phyloP scores from a whole-genome alignment of 1,140 invertebrate species.

The Gryllus bimaculatus region DNA sequence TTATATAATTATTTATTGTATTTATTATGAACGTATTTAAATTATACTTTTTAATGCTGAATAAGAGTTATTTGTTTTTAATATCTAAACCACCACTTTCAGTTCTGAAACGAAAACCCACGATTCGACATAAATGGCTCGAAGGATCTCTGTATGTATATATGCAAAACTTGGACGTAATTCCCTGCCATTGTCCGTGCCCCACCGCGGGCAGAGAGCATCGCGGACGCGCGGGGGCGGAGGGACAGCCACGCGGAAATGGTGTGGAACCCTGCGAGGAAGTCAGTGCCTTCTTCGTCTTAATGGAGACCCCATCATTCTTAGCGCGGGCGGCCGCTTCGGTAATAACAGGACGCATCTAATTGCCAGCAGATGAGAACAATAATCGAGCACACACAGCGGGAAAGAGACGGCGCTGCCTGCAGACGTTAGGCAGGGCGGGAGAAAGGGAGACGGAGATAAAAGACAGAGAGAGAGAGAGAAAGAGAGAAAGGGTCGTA shows the following conservation, averaged over 20 bases:
- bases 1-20: too few relatives aligned
- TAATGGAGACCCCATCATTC: not conserved
- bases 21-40: too few relatives aligned
- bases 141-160: too few relatives aligned
- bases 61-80: too few relatives aligned
- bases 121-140: too few relatives aligned
- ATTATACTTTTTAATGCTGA: too few relatives aligned
- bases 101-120: too few relatives aligned
- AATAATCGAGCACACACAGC: not conserved
- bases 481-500: not conserved
- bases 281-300: not conserved
- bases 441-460: not conserved
- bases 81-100: too few relatives aligned
- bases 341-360: not conserved
- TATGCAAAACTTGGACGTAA: too few relatives aligned
- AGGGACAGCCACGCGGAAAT: not conserved
- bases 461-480: not conserved
- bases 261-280: not conserved
- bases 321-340: not conserved
- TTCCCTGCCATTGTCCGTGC: too few relatives aligned
- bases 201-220: not conserved
- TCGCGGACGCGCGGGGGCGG: too few relatives aligned
- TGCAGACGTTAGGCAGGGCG: not conserved
- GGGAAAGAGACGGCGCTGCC: not conserved
- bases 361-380: not conserved